phyloP scores from a whole-genome alignment of 2,888 invertebrate genomes.

The Eupithecia abbreviata region DNA sequence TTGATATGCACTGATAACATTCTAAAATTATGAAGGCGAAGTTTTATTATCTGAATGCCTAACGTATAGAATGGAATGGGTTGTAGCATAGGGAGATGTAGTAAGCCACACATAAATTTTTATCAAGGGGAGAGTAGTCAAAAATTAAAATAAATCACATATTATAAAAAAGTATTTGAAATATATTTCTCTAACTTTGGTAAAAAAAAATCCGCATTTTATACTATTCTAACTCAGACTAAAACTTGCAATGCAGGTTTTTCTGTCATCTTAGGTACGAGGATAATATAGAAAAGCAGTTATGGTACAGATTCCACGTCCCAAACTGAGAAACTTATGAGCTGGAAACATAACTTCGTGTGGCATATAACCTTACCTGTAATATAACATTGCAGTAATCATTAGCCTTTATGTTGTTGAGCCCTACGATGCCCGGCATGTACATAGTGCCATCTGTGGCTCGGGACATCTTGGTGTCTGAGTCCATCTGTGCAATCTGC shows the following conservation, averaged over 20 bases:
- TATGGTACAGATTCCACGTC: not conserved
- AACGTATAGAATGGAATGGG: not conserved
- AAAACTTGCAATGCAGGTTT: not conserved
- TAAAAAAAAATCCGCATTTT: too few species aligned
- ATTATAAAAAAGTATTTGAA: not conserved
- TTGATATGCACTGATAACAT: too few species aligned
- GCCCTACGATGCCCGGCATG: constrained; percentile 97
- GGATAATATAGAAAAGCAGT: not conserved
- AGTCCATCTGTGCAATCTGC: constrained; percentile 93
- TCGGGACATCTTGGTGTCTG: constrained; percentile 92
- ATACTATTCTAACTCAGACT: not conserved
- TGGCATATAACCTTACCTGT: constrained; percentile 85
- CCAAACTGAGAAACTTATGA: not conserved
- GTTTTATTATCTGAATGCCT: not conserved
- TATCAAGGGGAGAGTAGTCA: not conserved
- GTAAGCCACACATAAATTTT: not conserved
- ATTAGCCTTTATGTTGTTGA: constrained; percentile 99
- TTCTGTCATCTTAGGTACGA: too few species aligned
- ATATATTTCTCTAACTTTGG: too few species aligned
- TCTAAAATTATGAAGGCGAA: not conserved
- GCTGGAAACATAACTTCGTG: not conserved
- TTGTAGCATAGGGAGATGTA: not conserved
- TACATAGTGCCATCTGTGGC: constrained; percentile 99
- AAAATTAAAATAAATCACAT: not conserved
- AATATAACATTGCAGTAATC: constrained; percentile 99